These are phyloP conservation scores for Drosophila mulleri DNA, from an alignment of 2,888 invertebrate species.

Conservation along the genomic window DNA sequence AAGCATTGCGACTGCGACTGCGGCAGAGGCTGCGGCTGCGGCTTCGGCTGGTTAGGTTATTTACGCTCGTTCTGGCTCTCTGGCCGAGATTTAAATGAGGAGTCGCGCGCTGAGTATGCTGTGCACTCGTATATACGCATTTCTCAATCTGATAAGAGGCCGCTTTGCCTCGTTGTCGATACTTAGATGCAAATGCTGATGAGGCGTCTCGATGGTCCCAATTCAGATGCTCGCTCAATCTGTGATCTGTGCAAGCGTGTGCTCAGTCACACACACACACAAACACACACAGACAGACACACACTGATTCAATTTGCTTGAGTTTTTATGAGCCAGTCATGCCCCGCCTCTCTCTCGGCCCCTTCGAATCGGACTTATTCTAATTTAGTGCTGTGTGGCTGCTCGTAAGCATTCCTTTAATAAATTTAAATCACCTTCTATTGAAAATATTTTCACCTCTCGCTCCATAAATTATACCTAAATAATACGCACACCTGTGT, in stretches of 20 bases:
- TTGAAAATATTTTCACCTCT: slow-evolving; percentile 81
- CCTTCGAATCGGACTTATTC: slow-evolving; percentile 63
- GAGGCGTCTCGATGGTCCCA: slow-evolving; percentile 38
- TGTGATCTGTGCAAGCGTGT: slow-evolving; percentile 64
- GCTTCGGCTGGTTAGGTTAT: slow-evolving; percentile 30
- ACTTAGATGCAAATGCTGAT: slow-evolving; percentile 45
- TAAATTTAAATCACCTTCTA: slow-evolving; percentile 81
- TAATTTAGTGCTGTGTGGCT: slow-evolving; percentile 76
- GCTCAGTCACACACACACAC: slow-evolving; percentile 49
- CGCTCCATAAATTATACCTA: slow-evolving; percentile 73
- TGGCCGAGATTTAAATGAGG: slow-evolving; percentile 74
- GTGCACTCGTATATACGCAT: slow-evolving; percentile 57
- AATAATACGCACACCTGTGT: slow-evolving; percentile 41
- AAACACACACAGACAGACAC: slow-evolving; percentile 47
- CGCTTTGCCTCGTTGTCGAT: slow-evolving; percentile 41
- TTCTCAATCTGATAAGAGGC: slow-evolving; percentile 67
- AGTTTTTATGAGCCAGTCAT: slow-evolving; percentile 64
- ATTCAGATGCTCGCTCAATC: slow-evolving; percentile 37
- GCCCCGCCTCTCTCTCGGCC: slow-evolving; percentile 2
- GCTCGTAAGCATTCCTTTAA: slow-evolving; percentile 81
- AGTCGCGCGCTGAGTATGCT: slow-evolving; percentile 46
- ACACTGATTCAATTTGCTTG: slow-evolving; percentile 75
- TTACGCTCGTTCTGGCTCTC: slow-evolving; percentile 17
- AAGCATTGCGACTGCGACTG: slow-evolving; percentile 23
- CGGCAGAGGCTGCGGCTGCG: slow-evolving; percentile 2